A percentile compares a stretch with the other conserved stretches of the same genome.
phyloP scores from a whole-genome alignment of 1,140 invertebrate genomes.

The Ctenoplectra terminalis region DNA sequence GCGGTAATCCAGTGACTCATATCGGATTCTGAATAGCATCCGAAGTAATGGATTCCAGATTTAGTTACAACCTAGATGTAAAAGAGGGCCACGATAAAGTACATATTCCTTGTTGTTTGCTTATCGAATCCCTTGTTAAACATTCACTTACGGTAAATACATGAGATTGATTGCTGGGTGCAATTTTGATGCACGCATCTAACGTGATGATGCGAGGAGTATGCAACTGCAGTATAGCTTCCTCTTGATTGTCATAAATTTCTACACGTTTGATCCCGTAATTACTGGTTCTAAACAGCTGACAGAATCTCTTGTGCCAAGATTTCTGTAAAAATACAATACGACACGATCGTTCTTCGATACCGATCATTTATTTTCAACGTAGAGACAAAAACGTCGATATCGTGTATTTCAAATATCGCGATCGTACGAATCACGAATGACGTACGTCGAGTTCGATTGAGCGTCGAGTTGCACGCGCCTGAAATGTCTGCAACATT shows the following conservation, averaged over 20 bases:
- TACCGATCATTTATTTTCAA: neutral
- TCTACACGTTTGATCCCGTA: slow-evolving; percentile 92
- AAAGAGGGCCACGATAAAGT: neutral
- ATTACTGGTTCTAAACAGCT: slow-evolving; percentile 91
- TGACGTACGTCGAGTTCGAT: neutral
- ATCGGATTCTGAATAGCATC: slow-evolving; percentile 87
- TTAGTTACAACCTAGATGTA: slow-evolving; percentile 87
- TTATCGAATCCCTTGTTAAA: neutral
- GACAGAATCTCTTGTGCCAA: slow-evolving; percentile 90
- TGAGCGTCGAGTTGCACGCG: neutral
- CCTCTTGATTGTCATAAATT: slow-evolving; percentile 90
- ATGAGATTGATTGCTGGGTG: slow-evolving; percentile 84
- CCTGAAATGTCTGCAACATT: slow-evolving; percentile 16
- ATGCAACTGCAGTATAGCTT: slow-evolving; percentile 86
- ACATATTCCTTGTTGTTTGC: no score
- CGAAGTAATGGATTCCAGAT: slow-evolving; percentile 87
- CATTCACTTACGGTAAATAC: slow-evolving; percentile 83
- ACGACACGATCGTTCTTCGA: neutral
- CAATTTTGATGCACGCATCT: slow-evolving; percentile 93
- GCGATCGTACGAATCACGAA: neutral
- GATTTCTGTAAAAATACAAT: slow-evolving; percentile 86
- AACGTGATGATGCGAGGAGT: slow-evolving; percentile 90
- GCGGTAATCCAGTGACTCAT: slow-evolving; percentile 90
- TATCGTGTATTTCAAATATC: neutral
- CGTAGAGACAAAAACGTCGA: no score